These are phyloP conservation scores for Nipponia nippon DNA, from an alignment of 2,113 vertebrate genomes.

Conservation along the genomic window DNA sequence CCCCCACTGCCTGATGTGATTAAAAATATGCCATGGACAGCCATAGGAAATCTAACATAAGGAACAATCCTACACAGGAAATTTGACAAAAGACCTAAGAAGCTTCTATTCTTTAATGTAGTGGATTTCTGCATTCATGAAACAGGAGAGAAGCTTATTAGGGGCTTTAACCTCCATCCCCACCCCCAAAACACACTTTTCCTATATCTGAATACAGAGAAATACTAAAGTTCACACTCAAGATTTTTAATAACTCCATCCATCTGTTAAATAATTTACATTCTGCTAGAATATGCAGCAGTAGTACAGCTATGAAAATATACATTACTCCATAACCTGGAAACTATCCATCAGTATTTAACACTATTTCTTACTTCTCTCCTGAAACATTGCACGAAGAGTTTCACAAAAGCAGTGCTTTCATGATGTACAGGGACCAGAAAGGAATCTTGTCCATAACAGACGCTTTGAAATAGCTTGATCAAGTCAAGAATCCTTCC, in stretches of 20 bases:
- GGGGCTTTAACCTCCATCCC: background rate
- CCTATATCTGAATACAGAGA: background rate
- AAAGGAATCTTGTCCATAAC: background rate
- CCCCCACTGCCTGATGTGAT: background rate
- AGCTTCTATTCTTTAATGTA: background rate
- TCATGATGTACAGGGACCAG: background rate
- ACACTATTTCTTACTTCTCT: background rate
- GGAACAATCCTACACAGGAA: background rate
- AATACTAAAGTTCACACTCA: background rate
- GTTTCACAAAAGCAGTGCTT: background rate
- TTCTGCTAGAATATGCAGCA: background rate
- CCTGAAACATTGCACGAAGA: background rate
- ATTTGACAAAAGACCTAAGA: background rate
- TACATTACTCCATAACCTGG: background rate
- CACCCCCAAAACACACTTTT: background rate
- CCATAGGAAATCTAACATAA: background rate
- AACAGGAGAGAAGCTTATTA: background rate
- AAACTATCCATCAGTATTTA: background rate
- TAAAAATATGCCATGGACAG: background rate
- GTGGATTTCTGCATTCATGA: background rate
- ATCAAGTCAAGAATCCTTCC: background rate
- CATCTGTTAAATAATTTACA: conserved; percentile 28
- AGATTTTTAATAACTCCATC: background rate
- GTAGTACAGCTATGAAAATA: background rate
- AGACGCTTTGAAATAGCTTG: background rate